These are phyloP conservation scores for Channallabes apus DNA, from an alignment of 2,797 vertebrate genomes.

Conservation along the genomic window DNA sequence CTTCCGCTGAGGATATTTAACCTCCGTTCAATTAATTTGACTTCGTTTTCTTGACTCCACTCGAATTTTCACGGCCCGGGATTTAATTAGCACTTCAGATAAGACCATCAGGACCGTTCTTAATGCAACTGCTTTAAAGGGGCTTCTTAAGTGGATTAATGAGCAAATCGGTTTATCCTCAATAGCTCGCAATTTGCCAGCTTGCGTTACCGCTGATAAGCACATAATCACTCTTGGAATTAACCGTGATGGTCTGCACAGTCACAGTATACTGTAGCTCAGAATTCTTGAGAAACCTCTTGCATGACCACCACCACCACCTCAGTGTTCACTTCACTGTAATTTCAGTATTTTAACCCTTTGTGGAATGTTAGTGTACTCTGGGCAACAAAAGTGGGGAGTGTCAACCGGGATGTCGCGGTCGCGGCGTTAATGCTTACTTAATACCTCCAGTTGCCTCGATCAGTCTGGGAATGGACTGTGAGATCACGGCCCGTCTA, in stretches of 20 bases:
- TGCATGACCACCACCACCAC: conserved; percentile 29
- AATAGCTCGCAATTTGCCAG: conserved; percentile 64
- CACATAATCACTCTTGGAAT: conserved; percentile 42
- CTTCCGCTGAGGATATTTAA: not conserved
- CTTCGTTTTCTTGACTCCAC: conserved; percentile 1
- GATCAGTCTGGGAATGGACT: conserved; percentile 56
- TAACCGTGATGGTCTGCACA: conserved; percentile 36
- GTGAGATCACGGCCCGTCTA: conserved; percentile 42
- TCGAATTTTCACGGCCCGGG: not conserved
- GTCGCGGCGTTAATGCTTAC: conserved; percentile 51
- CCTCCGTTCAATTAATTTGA: not conserved
- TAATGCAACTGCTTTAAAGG: conserved; percentile 62
- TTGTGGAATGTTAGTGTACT: conserved; percentile 55
- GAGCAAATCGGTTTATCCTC: conserved; percentile 66
- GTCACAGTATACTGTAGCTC: not conserved
- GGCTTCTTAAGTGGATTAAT: conserved; percentile 75
- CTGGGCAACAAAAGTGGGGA: conserved; percentile 41
- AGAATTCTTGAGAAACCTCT: not conserved
- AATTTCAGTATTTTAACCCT: conserved; percentile 58
- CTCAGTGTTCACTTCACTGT: not conserved
- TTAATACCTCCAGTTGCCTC: conserved; percentile 57
- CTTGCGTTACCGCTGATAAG: conserved; percentile 57
- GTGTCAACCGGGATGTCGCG: conserved; percentile 24
- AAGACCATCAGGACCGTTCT: conserved; percentile 8
- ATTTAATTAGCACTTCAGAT: conserved; percentile 27